Evolutionary conservation across 2,888 invertebrate species (phyloP).

Genomic region (Nymphalis polychloros): DNA sequence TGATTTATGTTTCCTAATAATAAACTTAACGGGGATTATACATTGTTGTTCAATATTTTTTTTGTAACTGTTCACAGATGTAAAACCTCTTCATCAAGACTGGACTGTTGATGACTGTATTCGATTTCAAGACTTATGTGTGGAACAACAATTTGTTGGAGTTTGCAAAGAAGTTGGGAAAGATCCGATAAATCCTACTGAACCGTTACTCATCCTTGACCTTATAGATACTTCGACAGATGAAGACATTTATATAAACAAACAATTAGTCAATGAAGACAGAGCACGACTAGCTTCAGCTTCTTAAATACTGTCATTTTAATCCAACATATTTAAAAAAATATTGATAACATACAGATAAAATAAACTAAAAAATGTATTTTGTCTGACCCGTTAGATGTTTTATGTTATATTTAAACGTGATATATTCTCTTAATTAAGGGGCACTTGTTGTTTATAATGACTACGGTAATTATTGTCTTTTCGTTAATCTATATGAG

Average conservation of each 20-base stretch:
- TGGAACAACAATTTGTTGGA: constrained; percentile 86
- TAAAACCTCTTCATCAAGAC: constrained; percentile 81
- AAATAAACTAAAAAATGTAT: constrained; percentile 6
- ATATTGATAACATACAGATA: too few relatives aligned
- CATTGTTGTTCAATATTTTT: too few relatives aligned
- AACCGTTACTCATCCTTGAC: constrained; percentile 84
- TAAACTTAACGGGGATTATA: too few relatives aligned
- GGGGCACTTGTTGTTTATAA: constrained; percentile 26
- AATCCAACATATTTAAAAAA: background rate
- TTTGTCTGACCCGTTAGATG: constrained; percentile 15
- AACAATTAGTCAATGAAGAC: constrained; percentile 83
- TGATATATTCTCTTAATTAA: constrained; percentile 26
- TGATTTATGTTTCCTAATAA: too few relatives aligned
- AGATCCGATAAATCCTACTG: constrained; percentile 83
- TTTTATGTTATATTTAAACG: constrained; percentile 15
- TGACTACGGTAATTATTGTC: constrained; percentile 19
- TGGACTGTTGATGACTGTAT: constrained; percentile 89
- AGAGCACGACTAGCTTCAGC: constrained; percentile 75
- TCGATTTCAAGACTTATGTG: constrained; percentile 86
- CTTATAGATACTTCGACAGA: constrained; percentile 87
- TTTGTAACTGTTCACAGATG: constrained; percentile 58
- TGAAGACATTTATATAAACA: constrained; percentile 85
- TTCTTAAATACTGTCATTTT: constrained; percentile 38
- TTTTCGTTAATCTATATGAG: constrained; percentile 10
- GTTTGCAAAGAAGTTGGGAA: constrained; percentile 83